Evolutionary conservation across 1,140 invertebrate genomes (phyloP).

Genomic region (Bradysia coprophila): DNA sequence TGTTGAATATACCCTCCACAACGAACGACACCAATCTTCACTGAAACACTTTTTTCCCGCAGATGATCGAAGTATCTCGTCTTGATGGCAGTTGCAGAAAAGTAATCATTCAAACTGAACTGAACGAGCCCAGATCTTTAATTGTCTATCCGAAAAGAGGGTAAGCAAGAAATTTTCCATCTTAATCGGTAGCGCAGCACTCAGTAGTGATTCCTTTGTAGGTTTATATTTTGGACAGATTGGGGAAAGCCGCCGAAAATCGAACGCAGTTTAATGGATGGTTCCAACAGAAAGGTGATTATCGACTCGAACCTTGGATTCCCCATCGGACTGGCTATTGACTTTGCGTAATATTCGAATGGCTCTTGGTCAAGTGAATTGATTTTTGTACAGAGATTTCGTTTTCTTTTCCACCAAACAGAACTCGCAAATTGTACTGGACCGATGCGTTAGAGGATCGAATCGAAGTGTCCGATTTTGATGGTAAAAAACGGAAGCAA

Average conservation of each 20-base stretch:
- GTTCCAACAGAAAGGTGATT: constrained; percentile 50
- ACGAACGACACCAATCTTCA: too few species aligned
- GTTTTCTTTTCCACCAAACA: constrained; percentile 4
- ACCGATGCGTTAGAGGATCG: constrained; percentile 75
- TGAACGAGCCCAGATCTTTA: constrained; percentile 59
- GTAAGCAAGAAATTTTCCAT: constrained; percentile 20
- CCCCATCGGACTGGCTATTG: constrained; percentile 81
- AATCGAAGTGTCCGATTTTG: constrained; percentile 74
- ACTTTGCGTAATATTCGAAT: constrained; percentile 51
- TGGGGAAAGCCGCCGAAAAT: constrained; percentile 71
- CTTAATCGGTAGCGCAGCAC: background rate
- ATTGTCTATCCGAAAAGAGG: constrained; percentile 59
- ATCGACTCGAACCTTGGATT: constrained; percentile 62
- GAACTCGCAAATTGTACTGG: constrained; percentile 37
- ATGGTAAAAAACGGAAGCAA: constrained; percentile 58
- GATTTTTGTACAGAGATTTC: too few species aligned
- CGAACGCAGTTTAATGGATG: constrained; percentile 70
- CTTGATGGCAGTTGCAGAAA: constrained; percentile 66
- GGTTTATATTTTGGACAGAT: constrained; percentile 80
- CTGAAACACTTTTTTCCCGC: too few species aligned
- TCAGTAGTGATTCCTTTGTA: constrained; percentile 15
- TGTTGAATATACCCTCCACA: too few species aligned
- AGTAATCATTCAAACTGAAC: constrained; percentile 37
- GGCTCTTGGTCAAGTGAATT: too few species aligned
- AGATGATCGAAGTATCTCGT: constrained; percentile 57